These are phyloP conservation scores for Phenganax stokvisi DNA, from an alignment of 92 coral and sea anemone genomes.

Conservation along the genomic window DNA sequence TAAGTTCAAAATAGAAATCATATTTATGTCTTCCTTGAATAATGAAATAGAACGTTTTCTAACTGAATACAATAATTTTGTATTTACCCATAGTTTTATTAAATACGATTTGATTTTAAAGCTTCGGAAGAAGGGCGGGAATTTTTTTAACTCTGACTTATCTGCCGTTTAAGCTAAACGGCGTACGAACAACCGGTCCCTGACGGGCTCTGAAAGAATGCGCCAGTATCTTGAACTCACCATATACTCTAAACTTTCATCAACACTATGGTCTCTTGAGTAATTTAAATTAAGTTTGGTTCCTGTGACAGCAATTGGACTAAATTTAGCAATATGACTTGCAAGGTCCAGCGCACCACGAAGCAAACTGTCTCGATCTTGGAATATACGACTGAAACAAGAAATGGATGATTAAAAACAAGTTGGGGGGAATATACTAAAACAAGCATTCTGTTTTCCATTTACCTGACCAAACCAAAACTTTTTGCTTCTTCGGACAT, in stretches of 20 bases:
- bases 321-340: conserved; percentile 70
- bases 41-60: too few relatives aligned
- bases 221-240: conserved; percentile 43
- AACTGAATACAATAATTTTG: too few relatives aligned
- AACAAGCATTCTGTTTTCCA: not conserved
- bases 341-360: conserved; percentile 75
- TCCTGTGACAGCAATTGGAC: conserved; percentile 89
- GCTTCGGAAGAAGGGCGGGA: too few relatives aligned
- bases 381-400: conserved; percentile 61
- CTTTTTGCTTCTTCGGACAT: conserved; percentile 89
- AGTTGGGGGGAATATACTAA: not conserved
- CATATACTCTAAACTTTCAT: conserved; percentile 75
- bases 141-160: too few relatives aligned
- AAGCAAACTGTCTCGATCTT: conserved; percentile 61
- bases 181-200: too few relatives aligned
- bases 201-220: not conserved
- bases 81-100: too few relatives aligned
- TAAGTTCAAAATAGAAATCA: too few relatives aligned
- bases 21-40: too few relatives aligned
- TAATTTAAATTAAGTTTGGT: conserved; percentile 89
- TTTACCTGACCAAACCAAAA: conserved; percentile 88
- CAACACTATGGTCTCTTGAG: conserved; percentile 80
- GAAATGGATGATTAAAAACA: not conserved
- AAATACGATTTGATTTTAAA: too few relatives aligned
- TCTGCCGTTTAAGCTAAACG: too few relatives aligned